phyloP scores from a whole-genome alignment of 2,888 invertebrate genomes.

The Eledone cirrhosa region DNA sequence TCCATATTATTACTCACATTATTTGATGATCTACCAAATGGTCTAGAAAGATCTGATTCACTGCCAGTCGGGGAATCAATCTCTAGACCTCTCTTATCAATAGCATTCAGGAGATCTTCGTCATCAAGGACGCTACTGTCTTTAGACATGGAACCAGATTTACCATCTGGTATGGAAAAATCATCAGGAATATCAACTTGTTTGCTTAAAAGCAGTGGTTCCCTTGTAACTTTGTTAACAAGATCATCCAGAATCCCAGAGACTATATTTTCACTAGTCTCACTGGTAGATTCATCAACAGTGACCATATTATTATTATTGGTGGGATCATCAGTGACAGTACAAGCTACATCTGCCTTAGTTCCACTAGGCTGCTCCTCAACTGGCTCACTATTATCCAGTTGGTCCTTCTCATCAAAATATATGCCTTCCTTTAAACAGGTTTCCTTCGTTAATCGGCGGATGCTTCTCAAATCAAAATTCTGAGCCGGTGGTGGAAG shows the following conservation, averaged over 20 bases:
- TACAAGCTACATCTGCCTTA: constrained; percentile 68
- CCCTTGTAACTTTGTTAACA: constrained; percentile 23
- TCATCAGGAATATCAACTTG: constrained; percentile 20
- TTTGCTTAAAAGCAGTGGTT: constrained; percentile 15
- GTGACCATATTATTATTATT: constrained; percentile 22
- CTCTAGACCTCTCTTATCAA: constrained; percentile 47
- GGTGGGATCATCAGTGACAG: constrained; percentile 68
- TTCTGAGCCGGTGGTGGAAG: constrained; percentile 44
- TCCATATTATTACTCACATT: constrained; percentile 26
- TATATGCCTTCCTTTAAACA: constrained; percentile 64
- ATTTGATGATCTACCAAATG: not conserved
- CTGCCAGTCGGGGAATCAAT: constrained; percentile 55
- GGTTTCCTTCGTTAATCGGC: constrained; percentile 58
- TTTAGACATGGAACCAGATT: constrained; percentile 37
- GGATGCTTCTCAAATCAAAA: constrained; percentile 49
- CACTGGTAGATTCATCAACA: constrained; percentile 24
- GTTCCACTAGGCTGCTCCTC: constrained; percentile 32
- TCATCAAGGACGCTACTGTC: constrained; percentile 42
- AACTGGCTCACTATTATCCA: constrained; percentile 32
- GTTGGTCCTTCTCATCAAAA: constrained; percentile 54
- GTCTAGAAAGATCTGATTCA: constrained; percentile 44
- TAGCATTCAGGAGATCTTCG: constrained; percentile 50
- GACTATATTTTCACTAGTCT: constrained; percentile 65
- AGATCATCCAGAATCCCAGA: constrained; percentile 70
- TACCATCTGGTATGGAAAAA: constrained; percentile 31